These are phyloP conservation scores for Eremobia ochroleuca DNA, from an alignment of 2,888 invertebrate species.

Conservation along the genomic window DNA sequence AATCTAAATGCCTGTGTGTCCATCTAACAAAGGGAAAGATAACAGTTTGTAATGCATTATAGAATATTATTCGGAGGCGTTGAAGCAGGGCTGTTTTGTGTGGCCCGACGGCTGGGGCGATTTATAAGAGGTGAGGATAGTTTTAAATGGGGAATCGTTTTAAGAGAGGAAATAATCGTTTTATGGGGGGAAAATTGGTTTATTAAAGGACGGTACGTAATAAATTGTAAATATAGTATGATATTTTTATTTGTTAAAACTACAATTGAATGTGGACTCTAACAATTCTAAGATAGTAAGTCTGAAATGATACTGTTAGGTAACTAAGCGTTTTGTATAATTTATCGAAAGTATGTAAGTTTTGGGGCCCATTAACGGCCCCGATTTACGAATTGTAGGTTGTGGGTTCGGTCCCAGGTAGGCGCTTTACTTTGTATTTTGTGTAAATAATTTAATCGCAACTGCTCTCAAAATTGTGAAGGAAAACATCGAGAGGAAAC, in stretches of 20 bases:
- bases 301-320: not conserved
- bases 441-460: not conserved
- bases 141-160: constrained; percentile 14
- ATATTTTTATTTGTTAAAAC: not conserved
- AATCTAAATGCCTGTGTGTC: constrained; percentile 75
- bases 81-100: constrained; percentile 74
- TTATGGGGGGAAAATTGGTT: not conserved
- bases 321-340: not conserved
- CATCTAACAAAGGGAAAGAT: constrained; percentile 76
- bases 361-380: no score
- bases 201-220: not conserved
- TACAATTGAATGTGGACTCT: not conserved
- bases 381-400: not conserved
- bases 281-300: not conserved
- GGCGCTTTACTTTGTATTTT: not conserved
- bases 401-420: not conserved
- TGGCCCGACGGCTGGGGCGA: constrained; percentile 40
- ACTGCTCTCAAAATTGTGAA: not conserved
- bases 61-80: constrained; percentile 78
- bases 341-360: not conserved
- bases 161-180: not conserved
- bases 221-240: not conserved
- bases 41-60: constrained; percentile 75
- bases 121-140: constrained; percentile 32
- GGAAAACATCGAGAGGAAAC: not conserved